Base-by-base conservation (phyloP, 2,888 invertebrate species). In the Ophion ventricosus region DNA sequence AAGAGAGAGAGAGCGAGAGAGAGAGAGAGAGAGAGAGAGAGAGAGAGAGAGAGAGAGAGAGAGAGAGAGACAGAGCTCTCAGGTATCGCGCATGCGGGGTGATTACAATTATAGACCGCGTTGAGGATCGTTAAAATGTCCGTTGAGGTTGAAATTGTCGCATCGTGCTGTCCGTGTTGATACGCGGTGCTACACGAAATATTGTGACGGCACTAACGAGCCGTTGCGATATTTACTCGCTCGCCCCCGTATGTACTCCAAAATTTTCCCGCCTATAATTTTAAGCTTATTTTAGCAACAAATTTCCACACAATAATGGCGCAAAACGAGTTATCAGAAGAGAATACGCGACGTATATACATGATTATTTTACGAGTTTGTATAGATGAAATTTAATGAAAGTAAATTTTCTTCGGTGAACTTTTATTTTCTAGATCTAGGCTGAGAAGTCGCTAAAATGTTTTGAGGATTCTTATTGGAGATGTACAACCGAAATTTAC, bases 101-200 rank as follows among this genome's bases (percentile, higher is more conserved):
- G 57, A 77, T 74, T 78, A 69, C 70, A 79, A 83, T 80, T 80
- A 80, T 76, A 75, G 66, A 80, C 40, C 35, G 54, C 70, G 23
- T 49, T 49, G 74, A 64, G 63, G 79, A 66, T 83, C 66, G 80
- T 83, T 83, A 66, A 72, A 80, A 66, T 78, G 64, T 83, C 67
- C 35, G 26, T 10, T 56, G 69, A 43, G 43, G 43, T 69, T 35
- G 63, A 20, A 72, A 79, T 29, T 54, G n/a, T 56, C 64, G 40
- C 56, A 56, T 29, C 54, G 20, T 7, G 5, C 56, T n/a, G 11
- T 54, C 43, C 14, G 43, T 14, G 57, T 56, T n/a, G 61, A 35
- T 64, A 57, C 61, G n/a, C 20, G 69, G 49, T 17, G 57, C 64
- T 57, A 14, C 20, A 59, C 43, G 40, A 70, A 72, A 64, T 72